Conservation (phyloP, 2,113 vertebrate species). For the Oncorhynchus clarkii region DNA sequence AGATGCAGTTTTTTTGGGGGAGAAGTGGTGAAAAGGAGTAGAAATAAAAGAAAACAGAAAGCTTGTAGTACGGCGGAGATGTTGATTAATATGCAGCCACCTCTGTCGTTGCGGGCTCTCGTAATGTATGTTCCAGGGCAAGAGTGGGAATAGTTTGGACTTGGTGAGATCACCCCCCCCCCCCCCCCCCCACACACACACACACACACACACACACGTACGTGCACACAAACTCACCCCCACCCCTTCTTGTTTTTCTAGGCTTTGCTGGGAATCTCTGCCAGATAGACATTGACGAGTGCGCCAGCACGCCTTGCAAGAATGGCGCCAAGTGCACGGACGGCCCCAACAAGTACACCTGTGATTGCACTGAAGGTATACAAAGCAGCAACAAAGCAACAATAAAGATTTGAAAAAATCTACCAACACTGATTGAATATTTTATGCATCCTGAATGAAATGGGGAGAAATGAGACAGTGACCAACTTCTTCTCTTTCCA, state of each 20-base stretch:
- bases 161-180: constrained; percentile 5
- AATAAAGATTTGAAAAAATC: no score
- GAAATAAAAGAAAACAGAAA: constrained; percentile 37
- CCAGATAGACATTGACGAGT: constrained; percentile 90
- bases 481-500: neutral
- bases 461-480: neutral
- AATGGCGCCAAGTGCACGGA: constrained; percentile 92
- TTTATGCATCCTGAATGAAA: no score
- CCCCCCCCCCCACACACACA: no score
- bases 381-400: neutral
- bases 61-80: constrained; percentile 30
- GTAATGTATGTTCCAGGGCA: constrained; percentile 12
- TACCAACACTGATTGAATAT: no score
- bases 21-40: constrained; percentile 38
- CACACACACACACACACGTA: constrained; percentile 5
- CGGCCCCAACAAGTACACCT: constrained; percentile 89
- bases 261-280: constrained; percentile 89
- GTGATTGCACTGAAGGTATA: constrained; percentile 91
- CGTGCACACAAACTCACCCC: constrained; percentile 14
- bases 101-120: no score
- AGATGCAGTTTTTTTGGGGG: neutral
- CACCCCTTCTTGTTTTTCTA: constrained; percentile 48
- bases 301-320: constrained; percentile 92
- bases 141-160: constrained; percentile 32
- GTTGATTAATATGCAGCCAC: constrained; percentile 59